These are phyloP conservation scores for Heteropelma amictum DNA, from an alignment of 2,888 invertebrate species.

Conservation along the genomic window DNA sequence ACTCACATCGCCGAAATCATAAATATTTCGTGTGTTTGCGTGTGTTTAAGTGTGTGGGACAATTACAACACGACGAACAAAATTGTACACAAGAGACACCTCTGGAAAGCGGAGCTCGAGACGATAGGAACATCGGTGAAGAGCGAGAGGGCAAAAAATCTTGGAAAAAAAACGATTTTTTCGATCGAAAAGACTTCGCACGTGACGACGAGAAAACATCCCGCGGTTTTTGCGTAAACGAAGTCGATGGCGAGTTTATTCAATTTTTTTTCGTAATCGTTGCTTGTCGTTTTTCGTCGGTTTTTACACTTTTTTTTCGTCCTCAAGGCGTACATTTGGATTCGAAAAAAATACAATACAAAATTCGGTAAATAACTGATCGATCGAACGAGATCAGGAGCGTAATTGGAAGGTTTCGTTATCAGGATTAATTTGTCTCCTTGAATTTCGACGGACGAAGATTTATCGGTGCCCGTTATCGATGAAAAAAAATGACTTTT, in stretches of 20 bases:
- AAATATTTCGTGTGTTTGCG: neutral
- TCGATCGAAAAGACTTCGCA: conserved; percentile 34
- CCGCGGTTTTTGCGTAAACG: conserved; percentile 9
- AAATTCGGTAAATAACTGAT: too few species aligned
- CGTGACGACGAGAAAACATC: conserved; percentile 36
- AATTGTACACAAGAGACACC: conserved; percentile 10
- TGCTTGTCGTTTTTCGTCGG: neutral
- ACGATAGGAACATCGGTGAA: conserved; percentile 5
- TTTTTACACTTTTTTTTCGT: neutral
- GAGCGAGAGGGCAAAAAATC: neutral
- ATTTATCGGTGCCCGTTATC: too few species aligned
- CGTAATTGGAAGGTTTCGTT: too few species aligned
- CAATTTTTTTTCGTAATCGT: conserved; percentile 10
- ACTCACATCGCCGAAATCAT: neutral
- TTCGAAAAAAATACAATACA: too few species aligned
- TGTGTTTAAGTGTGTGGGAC: neutral
- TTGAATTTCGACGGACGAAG: too few species aligned
- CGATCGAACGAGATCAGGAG: too few species aligned
- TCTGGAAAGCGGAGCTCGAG: conserved; percentile 28
- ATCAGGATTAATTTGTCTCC: too few species aligned
- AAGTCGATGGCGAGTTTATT: conserved; percentile 53
- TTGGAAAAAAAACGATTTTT: conserved; percentile 30
- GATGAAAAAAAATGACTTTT: too few species aligned
- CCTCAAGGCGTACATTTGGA: too few species aligned
- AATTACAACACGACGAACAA: conserved; percentile 12